Evolutionary conservation across 2,113 vertebrate species (phyloP).

Genomic region (Larimichthys crocea): DNA sequence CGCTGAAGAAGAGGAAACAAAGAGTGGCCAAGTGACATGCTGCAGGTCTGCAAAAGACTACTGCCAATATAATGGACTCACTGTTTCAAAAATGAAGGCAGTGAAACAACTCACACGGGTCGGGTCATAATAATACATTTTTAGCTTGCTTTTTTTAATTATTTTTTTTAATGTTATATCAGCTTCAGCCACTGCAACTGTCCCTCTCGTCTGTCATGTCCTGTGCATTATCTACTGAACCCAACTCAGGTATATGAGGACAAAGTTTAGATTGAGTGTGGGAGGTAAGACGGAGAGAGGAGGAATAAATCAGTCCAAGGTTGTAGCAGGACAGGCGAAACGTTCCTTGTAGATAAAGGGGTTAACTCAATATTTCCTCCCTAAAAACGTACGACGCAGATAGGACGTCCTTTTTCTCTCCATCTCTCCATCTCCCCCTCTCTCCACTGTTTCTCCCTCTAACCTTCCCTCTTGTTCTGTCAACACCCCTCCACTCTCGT

Average conservation of each 20-base stretch:
- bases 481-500: conserved; percentile 43
- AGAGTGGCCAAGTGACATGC: conserved; percentile 48
- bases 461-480: conserved; percentile 36
- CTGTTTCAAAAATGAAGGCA: conserved; percentile 26
- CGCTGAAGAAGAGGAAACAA: conserved; percentile 57
- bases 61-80: conserved; percentile 24
- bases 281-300: conserved; percentile 22
- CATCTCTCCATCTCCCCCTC: background rate
- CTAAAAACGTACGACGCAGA: conserved; percentile 36
- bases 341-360: conserved; percentile 41
- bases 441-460: conserved; percentile 32
- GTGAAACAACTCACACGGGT: background rate
- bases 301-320: conserved; percentile 63
- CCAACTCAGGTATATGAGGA: conserved; percentile 12
- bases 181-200: too few relatives aligned
- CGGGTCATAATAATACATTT: background rate
- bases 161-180: conserved; percentile 5
- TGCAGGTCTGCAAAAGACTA: conserved; percentile 35
- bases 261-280: conserved; percentile 16
- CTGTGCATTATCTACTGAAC: conserved; percentile 3
- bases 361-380: conserved; percentile 66
- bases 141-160: background rate
- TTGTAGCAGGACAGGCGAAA: conserved; percentile 59
- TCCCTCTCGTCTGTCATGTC: conserved; percentile 10
- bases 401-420: background rate